Evolutionary conservation across 2,888 invertebrate genomes (phyloP).

Genomic region (Himalopsyche tibetana): DNA sequence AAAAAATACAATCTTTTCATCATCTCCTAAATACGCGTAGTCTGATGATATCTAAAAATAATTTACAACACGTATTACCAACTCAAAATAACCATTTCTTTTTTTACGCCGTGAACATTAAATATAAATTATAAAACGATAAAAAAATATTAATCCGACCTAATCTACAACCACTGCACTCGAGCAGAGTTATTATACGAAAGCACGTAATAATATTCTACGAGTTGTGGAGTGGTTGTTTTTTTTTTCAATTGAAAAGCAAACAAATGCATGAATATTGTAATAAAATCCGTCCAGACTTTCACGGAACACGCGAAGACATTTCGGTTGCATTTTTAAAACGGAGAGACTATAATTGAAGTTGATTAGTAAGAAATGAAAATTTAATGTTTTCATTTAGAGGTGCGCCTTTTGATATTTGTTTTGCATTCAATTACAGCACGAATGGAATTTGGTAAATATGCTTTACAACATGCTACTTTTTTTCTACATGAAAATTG

Average conservation of each 20-base stretch:
- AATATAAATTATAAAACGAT: too few relatives aligned
- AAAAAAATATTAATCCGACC: not conserved
- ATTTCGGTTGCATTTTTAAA: conserved; percentile 17
- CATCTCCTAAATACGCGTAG: too few relatives aligned
- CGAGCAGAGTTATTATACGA: not conserved
- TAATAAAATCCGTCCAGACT: not conserved
- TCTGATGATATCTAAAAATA: too few relatives aligned
- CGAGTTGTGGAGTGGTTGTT: not conserved
- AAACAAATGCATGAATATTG: conserved; percentile 10
- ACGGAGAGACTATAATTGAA: not conserved
- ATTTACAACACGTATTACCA: too few relatives aligned
- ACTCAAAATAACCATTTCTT: too few relatives aligned
- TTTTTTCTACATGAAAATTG: too few relatives aligned
- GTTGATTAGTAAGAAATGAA: not conserved
- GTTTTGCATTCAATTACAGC: not conserved
- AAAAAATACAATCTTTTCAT: too few relatives aligned
- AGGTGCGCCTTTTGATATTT: not conserved
- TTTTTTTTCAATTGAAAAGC: not conserved
- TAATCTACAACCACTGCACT: not conserved
- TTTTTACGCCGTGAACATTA: too few relatives aligned
- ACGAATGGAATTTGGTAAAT: too few relatives aligned
- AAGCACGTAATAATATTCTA: not conserved
- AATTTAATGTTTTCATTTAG: conserved; percentile 18
- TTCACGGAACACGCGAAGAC: not conserved
- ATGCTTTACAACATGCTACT: too few relatives aligned